Percentiles rank a stretch among this genome's conserved stretches.
Evolutionary conservation across 2,888 invertebrate species (phyloP).

Genomic region (Eutolmus rufibarbis): DNA sequence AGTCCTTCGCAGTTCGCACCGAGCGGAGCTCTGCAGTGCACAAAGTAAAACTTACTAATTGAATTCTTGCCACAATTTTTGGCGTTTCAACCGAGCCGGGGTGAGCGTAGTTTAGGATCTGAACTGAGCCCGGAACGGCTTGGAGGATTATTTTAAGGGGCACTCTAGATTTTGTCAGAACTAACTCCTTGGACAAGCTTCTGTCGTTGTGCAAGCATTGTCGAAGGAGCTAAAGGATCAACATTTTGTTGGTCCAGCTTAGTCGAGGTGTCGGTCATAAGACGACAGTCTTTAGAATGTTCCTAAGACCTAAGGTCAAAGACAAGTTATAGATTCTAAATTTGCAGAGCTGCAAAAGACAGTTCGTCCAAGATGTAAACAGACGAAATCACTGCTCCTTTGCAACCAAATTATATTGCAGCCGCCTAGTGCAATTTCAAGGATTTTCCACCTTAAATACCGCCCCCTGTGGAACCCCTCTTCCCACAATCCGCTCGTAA

Average conservation of each 20-base stretch:
- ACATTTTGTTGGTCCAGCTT: background rate
- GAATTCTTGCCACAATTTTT: slow-evolving; percentile 8
- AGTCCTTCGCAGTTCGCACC: background rate
- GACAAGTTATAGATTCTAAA: background rate
- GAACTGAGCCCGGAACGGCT: background rate
- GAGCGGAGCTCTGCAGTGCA: background rate
- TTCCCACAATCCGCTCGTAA: background rate
- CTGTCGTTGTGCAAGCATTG: too few relatives aligned
- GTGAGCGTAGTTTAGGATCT: background rate
- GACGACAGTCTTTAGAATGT: background rate
- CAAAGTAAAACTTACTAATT: slow-evolving; percentile 18
- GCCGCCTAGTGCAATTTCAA: background rate
- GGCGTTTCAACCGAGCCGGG: background rate
- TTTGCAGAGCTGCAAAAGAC: background rate
- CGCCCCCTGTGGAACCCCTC: background rate
- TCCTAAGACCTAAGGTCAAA: background rate
- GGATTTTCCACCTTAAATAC: background rate
- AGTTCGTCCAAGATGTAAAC: background rate
- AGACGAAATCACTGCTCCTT: background rate
- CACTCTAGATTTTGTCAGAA: background rate
- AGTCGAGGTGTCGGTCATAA: background rate
- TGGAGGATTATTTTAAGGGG: background rate
- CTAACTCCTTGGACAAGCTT: background rate
- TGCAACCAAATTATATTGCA: background rate
- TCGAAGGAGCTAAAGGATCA: too few relatives aligned